phyloP scores from a whole-genome alignment of 1,140 invertebrate species.

The Andricus grossulariae region DNA sequence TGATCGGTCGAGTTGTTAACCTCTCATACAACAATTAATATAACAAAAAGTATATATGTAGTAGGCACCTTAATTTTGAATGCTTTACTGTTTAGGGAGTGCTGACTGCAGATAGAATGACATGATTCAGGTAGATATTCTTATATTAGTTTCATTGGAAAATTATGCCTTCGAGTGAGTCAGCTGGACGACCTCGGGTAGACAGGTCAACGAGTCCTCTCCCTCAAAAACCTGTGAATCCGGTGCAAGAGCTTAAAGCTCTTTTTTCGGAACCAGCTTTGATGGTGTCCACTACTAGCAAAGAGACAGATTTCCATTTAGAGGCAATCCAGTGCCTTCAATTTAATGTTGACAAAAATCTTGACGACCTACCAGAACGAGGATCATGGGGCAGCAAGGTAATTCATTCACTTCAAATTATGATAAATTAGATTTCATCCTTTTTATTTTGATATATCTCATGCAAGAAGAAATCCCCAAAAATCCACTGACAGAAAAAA shows the following conservation, averaged over 20 bases:
- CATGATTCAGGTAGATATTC: too few species aligned
- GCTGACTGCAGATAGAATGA: too few species aligned
- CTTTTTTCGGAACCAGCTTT: neutral
- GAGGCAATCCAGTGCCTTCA: constrained; percentile 61
- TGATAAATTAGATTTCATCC: neutral
- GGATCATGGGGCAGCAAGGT: constrained; percentile 67
- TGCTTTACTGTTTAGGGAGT: too few species aligned
- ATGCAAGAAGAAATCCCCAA: too few species aligned
- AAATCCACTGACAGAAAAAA: too few species aligned
- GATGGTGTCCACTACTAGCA: constrained; percentile 40
- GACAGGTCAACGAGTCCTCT: neutral
- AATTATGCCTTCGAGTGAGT: constrained; percentile 56
- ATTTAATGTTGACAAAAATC: constrained; percentile 34
- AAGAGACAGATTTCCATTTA: constrained; percentile 56
- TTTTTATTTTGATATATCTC: too few species aligned
- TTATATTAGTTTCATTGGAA: neutral
- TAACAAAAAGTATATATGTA: too few species aligned
- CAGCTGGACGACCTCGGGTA: constrained; percentile 33
- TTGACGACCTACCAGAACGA: constrained; percentile 54
- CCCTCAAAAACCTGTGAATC: constrained; percentile 46
- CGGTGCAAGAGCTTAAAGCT: constrained; percentile 43
- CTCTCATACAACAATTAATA: too few species aligned
- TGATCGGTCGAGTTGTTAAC: too few species aligned
- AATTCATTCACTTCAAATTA: constrained; percentile 44
- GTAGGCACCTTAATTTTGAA: too few species aligned